A percentile compares a stretch with the other conserved stretches of the same genome.
phyloP scores from a whole-genome alignment of 2,888 invertebrate genomes.

The Pterobdella sp. region DNA sequence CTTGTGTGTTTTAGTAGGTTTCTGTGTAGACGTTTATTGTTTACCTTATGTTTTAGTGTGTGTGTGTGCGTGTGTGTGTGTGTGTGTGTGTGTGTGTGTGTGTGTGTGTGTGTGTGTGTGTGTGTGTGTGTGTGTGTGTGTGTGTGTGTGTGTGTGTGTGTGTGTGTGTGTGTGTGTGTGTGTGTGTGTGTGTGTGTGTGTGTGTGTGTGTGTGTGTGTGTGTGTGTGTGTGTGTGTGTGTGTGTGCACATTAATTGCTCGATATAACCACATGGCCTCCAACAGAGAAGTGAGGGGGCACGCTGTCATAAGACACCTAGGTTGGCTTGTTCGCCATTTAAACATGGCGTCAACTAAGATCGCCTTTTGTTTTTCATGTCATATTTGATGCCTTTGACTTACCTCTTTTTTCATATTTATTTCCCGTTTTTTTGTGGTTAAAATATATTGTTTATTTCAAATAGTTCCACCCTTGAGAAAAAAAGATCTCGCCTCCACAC shows the following conservation, averaged over 20 bases:
- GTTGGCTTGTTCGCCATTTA: too few relatives aligned
- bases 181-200: background rate
- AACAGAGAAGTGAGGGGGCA: too few relatives aligned
- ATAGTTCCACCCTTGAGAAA: too few relatives aligned
- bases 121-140: slow-evolving; percentile 1
- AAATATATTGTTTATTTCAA: too few relatives aligned
- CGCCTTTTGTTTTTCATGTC: too few relatives aligned
- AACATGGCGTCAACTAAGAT: too few relatives aligned
- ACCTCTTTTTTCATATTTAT: too few relatives aligned
- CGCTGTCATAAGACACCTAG: too few relatives aligned
- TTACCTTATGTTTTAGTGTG: background rate
- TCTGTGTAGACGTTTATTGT: background rate
- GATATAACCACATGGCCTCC: too few relatives aligned
- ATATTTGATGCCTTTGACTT: too few relatives aligned
- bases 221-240: background rate
- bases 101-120: background rate
- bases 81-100: slow-evolving; percentile 1
- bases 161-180: background rate
- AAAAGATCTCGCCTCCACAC: too few relatives aligned
- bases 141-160: slow-evolving; percentile 1
- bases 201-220: slow-evolving; percentile 1
- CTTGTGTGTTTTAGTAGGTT: background rate
- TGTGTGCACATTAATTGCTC: background rate
- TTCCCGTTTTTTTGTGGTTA: too few relatives aligned
- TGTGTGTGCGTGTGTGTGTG: background rate